Evolutionary conservation across 1,140 invertebrate species (phyloP).

Genomic region (Diorhabda elongata): DNA sequence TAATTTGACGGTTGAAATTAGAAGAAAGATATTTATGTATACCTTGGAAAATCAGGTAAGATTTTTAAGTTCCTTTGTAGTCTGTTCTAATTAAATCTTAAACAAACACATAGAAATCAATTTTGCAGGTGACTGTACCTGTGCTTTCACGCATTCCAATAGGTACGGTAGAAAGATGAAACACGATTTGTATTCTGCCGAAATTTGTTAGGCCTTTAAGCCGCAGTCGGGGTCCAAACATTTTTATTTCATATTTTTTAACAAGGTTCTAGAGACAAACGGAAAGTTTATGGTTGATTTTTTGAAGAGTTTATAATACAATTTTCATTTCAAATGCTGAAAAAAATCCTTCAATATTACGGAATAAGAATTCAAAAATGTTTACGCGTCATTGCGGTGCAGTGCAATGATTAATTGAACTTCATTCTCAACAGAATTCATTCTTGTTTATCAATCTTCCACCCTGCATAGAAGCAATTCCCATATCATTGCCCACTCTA

Average conservation of each 20-base stretch:
- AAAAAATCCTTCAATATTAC: too few relatives aligned
- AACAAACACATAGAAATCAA: not conserved
- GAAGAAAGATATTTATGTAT: not conserved
- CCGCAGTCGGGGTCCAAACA: conserved; percentile 6
- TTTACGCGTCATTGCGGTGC: too few relatives aligned
- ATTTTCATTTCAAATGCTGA: too few relatives aligned
- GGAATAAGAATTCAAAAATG: too few relatives aligned
- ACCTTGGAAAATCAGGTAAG: not conserved
- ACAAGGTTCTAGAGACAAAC: not conserved
- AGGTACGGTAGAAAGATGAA: conserved; percentile 12
- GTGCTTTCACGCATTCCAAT: conserved; percentile 8
- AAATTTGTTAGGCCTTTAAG: conserved; percentile 17
- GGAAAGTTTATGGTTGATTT: too few relatives aligned
- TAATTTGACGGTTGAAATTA: not conserved
- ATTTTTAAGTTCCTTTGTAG: not conserved
- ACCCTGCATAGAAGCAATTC: too few relatives aligned
- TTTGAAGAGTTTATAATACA: too few relatives aligned
- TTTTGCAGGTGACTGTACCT: conserved; percentile 11
- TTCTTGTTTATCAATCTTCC: too few relatives aligned
- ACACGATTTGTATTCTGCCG: conserved; percentile 12
- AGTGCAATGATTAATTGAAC: too few relatives aligned
- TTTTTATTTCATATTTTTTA: conserved; percentile 4
- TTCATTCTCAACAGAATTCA: too few relatives aligned
- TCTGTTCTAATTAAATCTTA: not conserved
- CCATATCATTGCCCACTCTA: too few relatives aligned